Conservation (phyloP, 2,113 vertebrate genomes). For the Plectropomus leopardus region DNA sequence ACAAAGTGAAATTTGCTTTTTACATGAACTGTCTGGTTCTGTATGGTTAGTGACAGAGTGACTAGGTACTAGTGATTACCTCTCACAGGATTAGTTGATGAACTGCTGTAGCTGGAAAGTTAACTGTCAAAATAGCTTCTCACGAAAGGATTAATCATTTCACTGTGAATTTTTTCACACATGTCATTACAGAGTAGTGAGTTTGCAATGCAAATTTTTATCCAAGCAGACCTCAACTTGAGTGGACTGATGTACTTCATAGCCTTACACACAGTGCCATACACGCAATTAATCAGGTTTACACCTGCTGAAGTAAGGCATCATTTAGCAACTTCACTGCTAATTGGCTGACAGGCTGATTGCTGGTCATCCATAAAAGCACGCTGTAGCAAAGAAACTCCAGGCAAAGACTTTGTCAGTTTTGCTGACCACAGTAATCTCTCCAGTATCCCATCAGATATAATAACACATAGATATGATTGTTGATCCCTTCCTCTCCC, state of each 20-base stretch:
- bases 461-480: slow-evolving; percentile 64
- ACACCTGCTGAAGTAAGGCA: not conserved
- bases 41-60: no score
- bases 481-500: slow-evolving; percentile 40
- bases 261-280: not conserved
- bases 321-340: not conserved
- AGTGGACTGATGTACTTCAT: not conserved
- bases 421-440: slow-evolving; percentile 33
- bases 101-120: no score
- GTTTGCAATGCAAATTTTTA: no score
- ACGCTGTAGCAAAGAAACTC: slow-evolving; percentile 5
- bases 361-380: not conserved
- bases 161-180: no score
- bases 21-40: no score
- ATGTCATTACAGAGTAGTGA: no score
- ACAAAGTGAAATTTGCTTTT: no score
- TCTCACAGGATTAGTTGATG: no score
- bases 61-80: no score
- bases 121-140: no score
- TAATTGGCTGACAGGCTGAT: not conserved
- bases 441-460: slow-evolving; percentile 22
- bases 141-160: no score
- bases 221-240: no score
- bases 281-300: not conserved
- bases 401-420: slow-evolving; percentile 18